phyloP scores from a whole-genome alignment of 2,113 vertebrate species.

The Hiodon tergisus region DNA sequence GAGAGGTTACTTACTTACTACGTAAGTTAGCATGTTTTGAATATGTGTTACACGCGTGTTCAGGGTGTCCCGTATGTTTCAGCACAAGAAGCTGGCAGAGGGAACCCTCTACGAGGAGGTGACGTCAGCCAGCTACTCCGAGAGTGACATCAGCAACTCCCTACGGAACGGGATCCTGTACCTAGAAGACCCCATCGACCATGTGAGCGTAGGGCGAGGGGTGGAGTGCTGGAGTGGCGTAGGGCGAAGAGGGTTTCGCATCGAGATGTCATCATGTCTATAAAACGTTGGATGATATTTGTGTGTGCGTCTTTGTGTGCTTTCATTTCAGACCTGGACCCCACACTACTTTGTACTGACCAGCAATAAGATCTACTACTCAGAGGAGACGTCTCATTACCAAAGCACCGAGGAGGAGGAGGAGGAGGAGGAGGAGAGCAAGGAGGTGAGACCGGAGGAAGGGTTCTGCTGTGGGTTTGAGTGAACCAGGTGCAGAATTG shows the following conservation, averaged over 20 bases:
- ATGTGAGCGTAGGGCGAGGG: slow-evolving; percentile 52
- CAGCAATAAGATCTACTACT: slow-evolving; percentile 82
- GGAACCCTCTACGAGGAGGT: slow-evolving; percentile 78
- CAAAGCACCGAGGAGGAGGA: slow-evolving; percentile 76
- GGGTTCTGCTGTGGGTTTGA: neutral
- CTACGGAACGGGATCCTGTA: slow-evolving; percentile 81
- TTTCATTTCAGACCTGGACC: slow-evolving; percentile 68
- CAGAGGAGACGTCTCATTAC: slow-evolving; percentile 75
- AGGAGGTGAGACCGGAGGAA: slow-evolving; percentile 53
- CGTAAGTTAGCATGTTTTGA: neutral
- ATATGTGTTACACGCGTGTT: neutral
- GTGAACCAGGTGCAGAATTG: neutral
- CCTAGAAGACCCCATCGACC: slow-evolving; percentile 78
- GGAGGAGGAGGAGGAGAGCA: slow-evolving; percentile 65
- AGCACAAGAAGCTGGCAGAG: slow-evolving; percentile 85
- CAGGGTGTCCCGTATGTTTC: neutral
- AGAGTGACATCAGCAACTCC: slow-evolving; percentile 83
- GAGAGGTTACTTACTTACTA: neutral
- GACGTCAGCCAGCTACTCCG: slow-evolving; percentile 72
- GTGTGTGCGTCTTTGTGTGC: slow-evolving; percentile 14
- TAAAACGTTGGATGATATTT: neutral
- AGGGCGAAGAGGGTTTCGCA: neutral
- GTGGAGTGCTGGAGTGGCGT: neutral
- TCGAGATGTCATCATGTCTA: neutral
- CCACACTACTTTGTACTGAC: slow-evolving; percentile 81